Conservation (phyloP, 1,140 invertebrate species). For the Caenorhabditis tropicalis region DNA sequence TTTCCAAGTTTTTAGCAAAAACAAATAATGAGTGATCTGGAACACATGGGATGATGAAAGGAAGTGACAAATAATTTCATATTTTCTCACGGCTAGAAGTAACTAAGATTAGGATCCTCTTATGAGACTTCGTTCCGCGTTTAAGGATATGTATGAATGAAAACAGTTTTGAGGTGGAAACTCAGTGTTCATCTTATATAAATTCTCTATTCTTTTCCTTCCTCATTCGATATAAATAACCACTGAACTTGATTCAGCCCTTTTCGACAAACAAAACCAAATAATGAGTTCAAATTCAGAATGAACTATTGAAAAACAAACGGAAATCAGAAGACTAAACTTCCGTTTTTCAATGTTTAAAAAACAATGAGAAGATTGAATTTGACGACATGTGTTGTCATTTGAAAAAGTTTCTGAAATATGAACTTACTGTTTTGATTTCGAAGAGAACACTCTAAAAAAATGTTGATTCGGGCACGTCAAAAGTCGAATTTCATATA, state of each 20-base stretch:
- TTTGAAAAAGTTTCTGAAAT: background rate
- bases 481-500: too few relatives aligned
- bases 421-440: background rate
- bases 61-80: background rate
- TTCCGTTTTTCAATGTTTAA: background rate
- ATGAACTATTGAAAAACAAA: background rate
- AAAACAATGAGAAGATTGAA: too few relatives aligned
- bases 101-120: background rate
- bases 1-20: background rate
- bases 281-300: slow-evolving; percentile 8
- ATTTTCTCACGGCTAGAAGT: background rate
- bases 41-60: background rate
- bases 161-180: too few relatives aligned
- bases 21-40: background rate
- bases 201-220: too few relatives aligned
- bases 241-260: too few relatives aligned
- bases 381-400: background rate
- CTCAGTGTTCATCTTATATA: too few relatives aligned
- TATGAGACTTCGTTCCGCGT: background rate
- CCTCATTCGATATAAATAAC: too few relatives aligned
- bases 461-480: too few relatives aligned
- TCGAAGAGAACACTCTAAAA: background rate
- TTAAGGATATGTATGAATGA: background rate
- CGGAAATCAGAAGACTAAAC: background rate
- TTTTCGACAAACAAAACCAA: background rate